phyloP scores from a whole-genome alignment of 1,140 invertebrate species.

The Drosophila ercepeae region DNA sequence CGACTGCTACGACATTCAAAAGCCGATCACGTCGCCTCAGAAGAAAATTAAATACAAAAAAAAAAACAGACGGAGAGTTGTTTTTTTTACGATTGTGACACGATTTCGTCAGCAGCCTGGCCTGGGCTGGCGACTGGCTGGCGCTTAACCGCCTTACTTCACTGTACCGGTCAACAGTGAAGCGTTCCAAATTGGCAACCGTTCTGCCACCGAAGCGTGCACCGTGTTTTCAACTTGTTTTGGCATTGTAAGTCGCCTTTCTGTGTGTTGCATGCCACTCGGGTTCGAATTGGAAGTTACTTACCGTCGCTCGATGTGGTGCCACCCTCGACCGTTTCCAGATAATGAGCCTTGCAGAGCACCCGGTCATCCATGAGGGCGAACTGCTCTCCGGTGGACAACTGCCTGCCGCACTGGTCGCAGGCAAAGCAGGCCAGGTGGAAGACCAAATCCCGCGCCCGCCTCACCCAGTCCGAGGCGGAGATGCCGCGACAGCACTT shows the following conservation, averaged over 20 bases:
- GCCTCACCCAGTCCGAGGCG: constrained; percentile 97
- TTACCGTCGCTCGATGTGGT: constrained; percentile 94
- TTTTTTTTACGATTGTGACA: constrained; percentile 70
- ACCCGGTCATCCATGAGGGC: constrained; percentile 96
- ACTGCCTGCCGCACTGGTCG: constrained; percentile 97
- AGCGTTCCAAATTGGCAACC: constrained; percentile 72
- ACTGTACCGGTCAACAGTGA: constrained; percentile 44
- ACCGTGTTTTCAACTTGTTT: constrained; percentile 58
- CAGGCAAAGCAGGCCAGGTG: constrained; percentile 99
- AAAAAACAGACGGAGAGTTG: constrained; percentile 25
- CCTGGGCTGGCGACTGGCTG: constrained; percentile 60
- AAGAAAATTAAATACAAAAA: neutral
- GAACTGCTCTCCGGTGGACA: constrained; percentile 99
- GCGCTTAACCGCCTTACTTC: constrained; percentile 45
- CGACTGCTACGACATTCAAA: constrained; percentile 47
- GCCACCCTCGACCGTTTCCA: constrained; percentile 96
- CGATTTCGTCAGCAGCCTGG: constrained; percentile 65
- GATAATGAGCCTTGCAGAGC: constrained; percentile 97
- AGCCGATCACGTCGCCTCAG: constrained; percentile 74
- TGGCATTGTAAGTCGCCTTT: constrained; percentile 17
- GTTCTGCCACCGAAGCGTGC: constrained; percentile 59
- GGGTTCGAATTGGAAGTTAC: constrained; percentile 12
- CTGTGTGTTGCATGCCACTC: constrained; percentile 8
- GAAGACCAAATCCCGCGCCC: constrained; percentile 96
- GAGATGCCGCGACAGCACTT: constrained; percentile 96